Percentiles rank a stretch among this genome's conserved stretches.
These are phyloP conservation scores for Sweltsa coloradensis DNA, from an alignment of 1,140 invertebrate species.

Conservation along the genomic window DNA sequence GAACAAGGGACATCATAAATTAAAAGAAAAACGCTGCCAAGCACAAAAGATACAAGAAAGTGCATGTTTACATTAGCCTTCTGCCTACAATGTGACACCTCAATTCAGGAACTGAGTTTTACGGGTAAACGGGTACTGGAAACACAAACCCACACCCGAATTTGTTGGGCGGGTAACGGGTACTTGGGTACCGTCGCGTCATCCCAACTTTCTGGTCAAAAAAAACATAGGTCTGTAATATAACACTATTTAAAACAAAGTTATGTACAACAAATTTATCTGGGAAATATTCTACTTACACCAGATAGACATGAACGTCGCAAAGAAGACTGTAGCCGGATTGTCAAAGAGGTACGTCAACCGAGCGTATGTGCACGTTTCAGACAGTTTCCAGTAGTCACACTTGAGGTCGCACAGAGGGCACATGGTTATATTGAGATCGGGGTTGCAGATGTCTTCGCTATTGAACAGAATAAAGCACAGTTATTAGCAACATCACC, in stretches of 20 bases:
- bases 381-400: constrained; percentile 75
- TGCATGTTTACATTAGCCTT: too few species aligned
- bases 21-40: too few species aligned
- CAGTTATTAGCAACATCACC: too few species aligned
- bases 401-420: constrained; percentile 76
- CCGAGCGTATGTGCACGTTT: constrained; percentile 76
- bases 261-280: background rate
- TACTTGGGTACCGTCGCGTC: background rate
- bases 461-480: constrained; percentile 35
- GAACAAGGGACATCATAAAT: too few species aligned
- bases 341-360: constrained; percentile 94
- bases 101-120: too few species aligned
- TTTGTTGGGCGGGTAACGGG: too few species aligned
- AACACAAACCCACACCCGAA: too few species aligned
- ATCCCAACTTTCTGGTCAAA: background rate
- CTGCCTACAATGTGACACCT: too few species aligned
- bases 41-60: too few species aligned
- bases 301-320: constrained; percentile 96
- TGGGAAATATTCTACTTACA: constrained; percentile 37
- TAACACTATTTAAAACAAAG: too few species aligned
- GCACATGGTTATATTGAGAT: constrained; percentile 57
- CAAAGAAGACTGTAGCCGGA: constrained; percentile 83
- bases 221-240: too few species aligned
- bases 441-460: constrained; percentile 66
- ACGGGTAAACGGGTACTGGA: too few species aligned